Base-by-base conservation (phyloP, 1,140 invertebrate genomes). In the Zaprionus kolodkinae region DNA sequence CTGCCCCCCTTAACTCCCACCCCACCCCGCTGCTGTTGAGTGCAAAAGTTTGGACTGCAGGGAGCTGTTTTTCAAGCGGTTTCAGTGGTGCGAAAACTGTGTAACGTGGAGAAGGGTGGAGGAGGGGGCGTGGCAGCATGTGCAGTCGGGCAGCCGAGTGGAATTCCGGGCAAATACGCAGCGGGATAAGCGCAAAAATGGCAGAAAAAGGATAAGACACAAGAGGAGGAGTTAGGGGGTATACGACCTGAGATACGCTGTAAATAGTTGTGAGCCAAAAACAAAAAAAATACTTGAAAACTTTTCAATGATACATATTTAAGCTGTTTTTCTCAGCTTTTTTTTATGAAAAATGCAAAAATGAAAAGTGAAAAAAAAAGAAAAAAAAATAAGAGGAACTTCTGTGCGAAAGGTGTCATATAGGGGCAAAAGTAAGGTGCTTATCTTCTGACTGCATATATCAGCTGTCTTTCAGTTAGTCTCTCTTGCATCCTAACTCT, bases 41-140 rank as follows among this genome's bases (percentile, higher is more conserved):
- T 60, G 61, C 60, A 48, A 76, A 76, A 66, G 6, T 74, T 74
- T 74, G 52, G 59, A 74, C 59, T 56, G 40, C 38, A 38, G 60
- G 72, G 62, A 63, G 40, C 17, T 54, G 72, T 54, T 68, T 56
- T 48, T 12, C 25, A 35, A 50, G 50, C 62, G 62, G 45, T 50
- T 50, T 50, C 30, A 40, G 17, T 50, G 43, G 56, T 33, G 54
- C 36, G 21, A 40, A 30, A 15, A 30, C 3, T 3, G n/a, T 0
- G 13, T 1, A n/a, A 38, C 3, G 43, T 3, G 33, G 1, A 45
- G 48, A 11, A 38, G 9, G 12, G 27, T 1, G n/a, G n/a, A n/a
- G n/a, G n/a, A n/a, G 12, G 10, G 57, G 45, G 30, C 1, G 13
- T 21, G 30, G 15, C 43, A 55, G 63, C 50, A 65, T 59, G 33